A percentile compares a stretch with the other conserved stretches of the same genome.
Evolutionary conservation across 2,888 invertebrate species (phyloP).

Genomic region (Lydus trimaculatus): DNA sequence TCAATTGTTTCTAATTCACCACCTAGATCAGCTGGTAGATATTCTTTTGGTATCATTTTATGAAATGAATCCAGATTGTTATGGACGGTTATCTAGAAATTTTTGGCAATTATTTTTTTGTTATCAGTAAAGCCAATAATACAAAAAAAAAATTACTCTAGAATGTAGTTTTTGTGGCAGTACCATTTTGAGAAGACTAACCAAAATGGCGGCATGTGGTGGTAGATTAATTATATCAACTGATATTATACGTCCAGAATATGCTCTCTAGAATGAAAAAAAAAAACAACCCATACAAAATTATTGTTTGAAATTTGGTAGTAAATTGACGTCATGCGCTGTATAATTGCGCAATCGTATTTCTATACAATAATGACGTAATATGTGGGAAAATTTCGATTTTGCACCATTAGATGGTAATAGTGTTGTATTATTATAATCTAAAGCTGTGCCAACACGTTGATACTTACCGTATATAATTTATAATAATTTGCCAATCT

Average conservation of each 20-base stretch:
- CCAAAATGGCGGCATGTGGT: background rate
- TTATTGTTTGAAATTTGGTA: no score
- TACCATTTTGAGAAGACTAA: background rate
- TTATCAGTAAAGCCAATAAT: background rate
- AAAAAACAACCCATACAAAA: no score
- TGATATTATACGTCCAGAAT: background rate
- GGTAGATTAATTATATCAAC: background rate
- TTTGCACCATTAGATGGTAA: background rate
- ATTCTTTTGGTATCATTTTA: slow-evolving; percentile 1
- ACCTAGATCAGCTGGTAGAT: slow-evolving; percentile 1
- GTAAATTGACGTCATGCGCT: no score
- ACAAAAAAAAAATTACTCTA: background rate
- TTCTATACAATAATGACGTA: no score
- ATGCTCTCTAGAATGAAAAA: background rate
- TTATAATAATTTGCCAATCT: background rate
- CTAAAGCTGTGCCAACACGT: no score
- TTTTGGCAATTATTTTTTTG: no score
- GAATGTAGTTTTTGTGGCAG: background rate
- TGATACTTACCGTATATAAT: background rate
- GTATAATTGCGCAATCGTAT: no score
- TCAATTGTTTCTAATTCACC: slow-evolving; percentile 1
- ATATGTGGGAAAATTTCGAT: no score
- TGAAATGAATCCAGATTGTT: background rate
- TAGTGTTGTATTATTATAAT: no score
- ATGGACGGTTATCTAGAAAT: background rate